A percentile compares a stretch with the other conserved stretches of the same genome.
Evolutionary conservation across 2,797 vertebrate genomes (phyloP).

Genomic region (Melanotaenia maccullochi): DNA sequence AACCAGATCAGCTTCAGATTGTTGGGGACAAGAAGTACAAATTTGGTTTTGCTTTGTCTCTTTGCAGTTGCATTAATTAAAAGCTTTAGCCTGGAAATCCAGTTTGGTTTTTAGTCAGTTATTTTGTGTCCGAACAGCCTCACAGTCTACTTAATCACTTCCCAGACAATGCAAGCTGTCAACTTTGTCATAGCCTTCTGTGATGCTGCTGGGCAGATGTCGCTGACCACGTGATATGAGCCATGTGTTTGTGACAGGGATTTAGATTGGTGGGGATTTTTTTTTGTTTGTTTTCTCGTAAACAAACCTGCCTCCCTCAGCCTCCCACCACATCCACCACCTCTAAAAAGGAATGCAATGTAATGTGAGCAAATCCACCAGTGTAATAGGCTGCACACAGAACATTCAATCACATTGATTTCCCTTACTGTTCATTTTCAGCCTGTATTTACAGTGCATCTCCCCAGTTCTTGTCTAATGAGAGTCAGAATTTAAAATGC

Average conservation of each 20-base stretch:
- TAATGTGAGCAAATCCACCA: slow-evolving; percentile 23
- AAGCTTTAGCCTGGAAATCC: not conserved
- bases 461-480: slow-evolving; percentile 36
- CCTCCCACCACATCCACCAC: not conserved
- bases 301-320: slow-evolving; percentile 19
- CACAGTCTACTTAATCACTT: slow-evolving; percentile 49
- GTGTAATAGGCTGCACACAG: slow-evolving; percentile 43
- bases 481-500: slow-evolving; percentile 34
- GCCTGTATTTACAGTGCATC: slow-evolving; percentile 46
- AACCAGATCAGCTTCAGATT: too few relatives aligned
- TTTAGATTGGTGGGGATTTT: slow-evolving; percentile 19
- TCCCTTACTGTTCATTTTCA: not conserved
- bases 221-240: slow-evolving; percentile 59
- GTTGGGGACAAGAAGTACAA: too few relatives aligned
- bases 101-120: not conserved
- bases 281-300: slow-evolving; percentile 17
- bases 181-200: slow-evolving; percentile 38
- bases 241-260: slow-evolving; percentile 55
- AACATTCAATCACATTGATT: slow-evolving; percentile 51
- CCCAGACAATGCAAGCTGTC: slow-evolving; percentile 67
- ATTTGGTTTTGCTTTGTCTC: too few relatives aligned
- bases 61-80: not conserved
- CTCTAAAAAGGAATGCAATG: slow-evolving; percentile 20
- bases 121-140: not conserved
- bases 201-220: slow-evolving; percentile 64